Percentiles rank a stretch among this genome's conserved stretches.
These are phyloP conservation scores for Campopleginae sp. DNA, from an alignment of 2,888 invertebrate species.

Conservation along the genomic window DNA sequence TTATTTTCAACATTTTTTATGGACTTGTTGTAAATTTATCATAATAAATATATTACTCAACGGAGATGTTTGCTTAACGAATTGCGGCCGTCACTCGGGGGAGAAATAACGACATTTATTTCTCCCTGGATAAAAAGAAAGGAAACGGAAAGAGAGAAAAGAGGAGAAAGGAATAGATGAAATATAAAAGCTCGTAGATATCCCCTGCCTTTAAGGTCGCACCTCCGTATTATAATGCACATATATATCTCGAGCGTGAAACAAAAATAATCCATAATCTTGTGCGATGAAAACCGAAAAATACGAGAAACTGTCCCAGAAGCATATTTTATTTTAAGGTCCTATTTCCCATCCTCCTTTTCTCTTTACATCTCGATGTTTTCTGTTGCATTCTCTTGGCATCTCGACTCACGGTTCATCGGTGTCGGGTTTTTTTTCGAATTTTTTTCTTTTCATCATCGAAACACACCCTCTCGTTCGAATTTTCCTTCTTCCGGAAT, in stretches of 20 bases:
- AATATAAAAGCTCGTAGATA: slow-evolving; percentile 69
- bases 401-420: slow-evolving; percentile 15
- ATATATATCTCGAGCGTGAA: slow-evolving; percentile 41
- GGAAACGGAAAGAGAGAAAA: slow-evolving; percentile 17
- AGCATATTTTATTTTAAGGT: slow-evolving; percentile 75
- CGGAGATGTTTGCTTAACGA: slow-evolving; percentile 58
- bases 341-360: slow-evolving; percentile 67
- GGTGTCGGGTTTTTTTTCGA: slow-evolving; percentile 33
- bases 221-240: neutral
- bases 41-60: slow-evolving; percentile 55
- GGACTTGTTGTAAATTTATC: slow-evolving; percentile 49
- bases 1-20: slow-evolving; percentile 20
- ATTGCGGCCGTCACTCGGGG: slow-evolving; percentile 42
- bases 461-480: slow-evolving; percentile 45
- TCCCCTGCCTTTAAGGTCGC: slow-evolving; percentile 58
- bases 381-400: slow-evolving; percentile 39
- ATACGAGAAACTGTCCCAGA: slow-evolving; percentile 73
- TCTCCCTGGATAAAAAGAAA: slow-evolving; percentile 19
- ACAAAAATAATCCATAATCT: slow-evolving; percentile 67
- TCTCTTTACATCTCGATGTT: slow-evolving; percentile 31
- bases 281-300: slow-evolving; percentile 71
- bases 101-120: slow-evolving; percentile 61
- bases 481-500: slow-evolving; percentile 6
- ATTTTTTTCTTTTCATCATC: slow-evolving; percentile 19
- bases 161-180: slow-evolving; percentile 54